phyloP scores from a whole-genome alignment of 2,888 invertebrate genomes.

The Cotesia congregata region DNA sequence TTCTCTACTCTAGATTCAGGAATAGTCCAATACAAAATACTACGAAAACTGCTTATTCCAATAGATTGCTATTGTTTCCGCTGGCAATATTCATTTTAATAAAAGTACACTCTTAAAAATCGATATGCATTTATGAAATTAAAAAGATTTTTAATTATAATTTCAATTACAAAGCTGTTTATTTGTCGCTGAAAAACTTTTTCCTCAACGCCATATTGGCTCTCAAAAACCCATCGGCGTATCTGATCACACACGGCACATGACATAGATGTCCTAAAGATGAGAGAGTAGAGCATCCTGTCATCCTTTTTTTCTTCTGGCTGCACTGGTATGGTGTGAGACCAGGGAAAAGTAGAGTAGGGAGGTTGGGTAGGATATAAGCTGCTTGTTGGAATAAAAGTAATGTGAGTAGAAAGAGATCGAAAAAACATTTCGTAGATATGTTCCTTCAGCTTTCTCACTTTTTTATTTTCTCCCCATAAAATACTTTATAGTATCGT shows the following conservation, averaged over 20 bases:
- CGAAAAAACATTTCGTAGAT: slow-evolving; percentile 24
- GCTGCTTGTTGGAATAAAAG: slow-evolving; percentile 13
- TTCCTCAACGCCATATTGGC: slow-evolving; percentile 29
- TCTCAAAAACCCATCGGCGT: slow-evolving; percentile 25
- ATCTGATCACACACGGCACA: slow-evolving; percentile 18
- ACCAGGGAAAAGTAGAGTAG: not conserved
- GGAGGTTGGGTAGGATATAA: not conserved
- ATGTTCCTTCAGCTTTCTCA: not conserved
- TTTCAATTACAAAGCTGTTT: not conserved
- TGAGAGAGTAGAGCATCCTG: not conserved
- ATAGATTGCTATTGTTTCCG: slow-evolving; percentile 26
- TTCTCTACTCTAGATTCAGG: not conserved
- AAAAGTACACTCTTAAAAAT: not conserved
- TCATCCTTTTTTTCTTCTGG: not conserved
- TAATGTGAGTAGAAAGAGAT: slow-evolving; percentile 28
- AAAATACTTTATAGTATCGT: not conserved
- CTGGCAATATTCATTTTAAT: slow-evolving; percentile 3
- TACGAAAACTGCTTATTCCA: slow-evolving; percentile 27
- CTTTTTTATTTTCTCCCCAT: not conserved
- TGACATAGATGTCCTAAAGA: slow-evolving; percentile 25
- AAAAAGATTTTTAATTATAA: not conserved
- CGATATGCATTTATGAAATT: not conserved
- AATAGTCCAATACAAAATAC: slow-evolving; percentile 18
- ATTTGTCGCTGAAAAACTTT: slow-evolving; percentile 13
- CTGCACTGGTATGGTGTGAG: slow-evolving; percentile 12